phyloP scores from a whole-genome alignment of 2,888 invertebrate species.

The Ormyrus pomaceus region DNA sequence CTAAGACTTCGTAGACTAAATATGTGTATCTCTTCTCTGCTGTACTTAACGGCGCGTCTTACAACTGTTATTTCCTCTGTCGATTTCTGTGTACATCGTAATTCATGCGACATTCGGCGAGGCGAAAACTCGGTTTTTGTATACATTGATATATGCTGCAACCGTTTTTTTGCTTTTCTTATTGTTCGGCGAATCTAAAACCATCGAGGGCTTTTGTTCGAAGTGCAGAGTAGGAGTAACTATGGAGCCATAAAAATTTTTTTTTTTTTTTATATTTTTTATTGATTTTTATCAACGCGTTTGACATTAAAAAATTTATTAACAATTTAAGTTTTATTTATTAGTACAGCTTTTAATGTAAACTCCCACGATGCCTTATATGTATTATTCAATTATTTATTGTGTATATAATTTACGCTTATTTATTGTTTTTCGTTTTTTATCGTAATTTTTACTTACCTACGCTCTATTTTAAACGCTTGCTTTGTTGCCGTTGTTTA shows the following conservation, averaged over 20 bases:
- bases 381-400: constrained; percentile 42
- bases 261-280: constrained; percentile 7
- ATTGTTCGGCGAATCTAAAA: constrained; percentile 38
- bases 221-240: constrained; percentile 14
- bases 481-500: constrained; percentile 19
- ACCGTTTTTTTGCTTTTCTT: neutral
- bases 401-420: constrained; percentile 36
- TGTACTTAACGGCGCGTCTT: constrained; percentile 1
- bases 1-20: constrained; percentile 37
- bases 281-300: neutral
- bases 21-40: constrained; percentile 15
- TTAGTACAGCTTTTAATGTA: constrained; percentile 12
- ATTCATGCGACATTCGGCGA: neutral
- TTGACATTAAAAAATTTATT: constrained; percentile 29
- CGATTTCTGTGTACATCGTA: constrained; percentile 11
- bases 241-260: constrained; percentile 34
- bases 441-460: constrained; percentile 10
- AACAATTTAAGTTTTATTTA: constrained; percentile 26
- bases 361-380: neutral
- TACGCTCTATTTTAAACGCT: constrained; percentile 38
- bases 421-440: constrained; percentile 45
- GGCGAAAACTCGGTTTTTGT: constrained; percentile 27
- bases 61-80: neutral
- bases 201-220: neutral
- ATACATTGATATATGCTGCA: neutral